phyloP scores from a whole-genome alignment of 2,113 vertebrate genomes.

The Gymnocephalus cernua region DNA sequence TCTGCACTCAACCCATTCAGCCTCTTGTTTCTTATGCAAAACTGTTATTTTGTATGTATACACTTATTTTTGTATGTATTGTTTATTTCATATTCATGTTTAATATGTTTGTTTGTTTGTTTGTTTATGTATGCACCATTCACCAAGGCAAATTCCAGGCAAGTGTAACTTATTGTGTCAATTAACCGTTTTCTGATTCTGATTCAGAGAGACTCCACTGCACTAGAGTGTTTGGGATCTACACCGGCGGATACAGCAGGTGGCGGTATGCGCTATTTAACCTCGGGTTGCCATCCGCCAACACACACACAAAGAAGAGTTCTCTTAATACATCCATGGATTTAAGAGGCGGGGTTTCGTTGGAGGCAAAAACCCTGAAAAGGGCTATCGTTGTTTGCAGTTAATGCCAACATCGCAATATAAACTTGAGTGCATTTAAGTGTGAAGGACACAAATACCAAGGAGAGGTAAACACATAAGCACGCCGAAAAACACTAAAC shows the following conservation, averaged over 20 bases:
- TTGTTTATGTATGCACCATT: too few relatives aligned
- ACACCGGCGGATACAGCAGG: neutral
- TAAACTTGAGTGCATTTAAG: neutral
- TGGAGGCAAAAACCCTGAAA: constrained; percentile 69
- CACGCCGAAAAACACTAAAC: neutral
- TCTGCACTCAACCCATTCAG: too few relatives aligned
- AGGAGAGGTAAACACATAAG: constrained; percentile 55
- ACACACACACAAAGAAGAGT: constrained; percentile 9
- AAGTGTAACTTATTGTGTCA: too few relatives aligned
- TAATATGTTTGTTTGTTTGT: too few relatives aligned
- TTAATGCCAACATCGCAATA: constrained; percentile 20
- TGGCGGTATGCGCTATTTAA: neutral
- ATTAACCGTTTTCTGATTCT: too few relatives aligned
- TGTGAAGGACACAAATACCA: constrained; percentile 18
- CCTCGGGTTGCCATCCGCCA: neutral
- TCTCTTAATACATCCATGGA: too few relatives aligned
- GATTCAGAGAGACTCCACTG: too few relatives aligned
- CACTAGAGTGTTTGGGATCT: neutral
- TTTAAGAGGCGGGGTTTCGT: constrained; percentile 75
- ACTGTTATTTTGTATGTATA: too few relatives aligned
- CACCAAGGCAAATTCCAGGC: too few relatives aligned
- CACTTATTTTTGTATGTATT: too few relatives aligned
- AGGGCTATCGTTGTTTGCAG: constrained; percentile 46
- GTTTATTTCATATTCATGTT: too few relatives aligned
- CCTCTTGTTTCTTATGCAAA: too few relatives aligned